Evolutionary conservation across 2,888 invertebrate genomes (phyloP).

Genomic region (Rotaria socialis): DNA sequence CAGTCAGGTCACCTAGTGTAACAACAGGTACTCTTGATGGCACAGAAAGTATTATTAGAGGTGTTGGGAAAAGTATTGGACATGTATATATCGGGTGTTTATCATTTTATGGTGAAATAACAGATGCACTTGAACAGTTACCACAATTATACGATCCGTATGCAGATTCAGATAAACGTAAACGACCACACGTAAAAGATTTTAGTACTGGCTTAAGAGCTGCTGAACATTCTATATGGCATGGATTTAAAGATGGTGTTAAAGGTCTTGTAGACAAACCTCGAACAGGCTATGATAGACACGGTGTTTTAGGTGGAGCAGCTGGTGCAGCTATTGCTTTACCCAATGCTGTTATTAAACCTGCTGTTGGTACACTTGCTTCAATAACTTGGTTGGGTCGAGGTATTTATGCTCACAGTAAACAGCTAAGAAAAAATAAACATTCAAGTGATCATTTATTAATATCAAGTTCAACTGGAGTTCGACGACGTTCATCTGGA

Average conservation of each 20-base stretch:
- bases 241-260: slow-evolving; percentile 28
- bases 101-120: slow-evolving; percentile 2
- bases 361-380: neutral
- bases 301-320: neutral
- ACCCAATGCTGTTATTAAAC: neutral
- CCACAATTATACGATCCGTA: slow-evolving; percentile 9
- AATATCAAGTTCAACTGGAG: neutral
- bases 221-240: neutral
- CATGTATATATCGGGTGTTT: neutral
- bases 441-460: neutral
- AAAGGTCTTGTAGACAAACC: neutral
- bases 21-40: slow-evolving; percentile 4
- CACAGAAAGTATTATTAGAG: neutral
- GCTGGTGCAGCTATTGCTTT: neutral
- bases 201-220: neutral
- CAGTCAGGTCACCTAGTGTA: neutral
- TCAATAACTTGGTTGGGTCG: slow-evolving; percentile 3
- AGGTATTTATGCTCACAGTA: neutral
- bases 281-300: neutral
- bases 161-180: neutral
- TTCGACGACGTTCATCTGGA: neutral
- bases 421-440: neutral
- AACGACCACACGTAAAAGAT: neutral
- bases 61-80: neutral
- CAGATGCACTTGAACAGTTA: neutral